Evolutionary conservation across 2,113 vertebrate genomes (phyloP).

Genomic region (Ariopsis seemanni): DNA sequence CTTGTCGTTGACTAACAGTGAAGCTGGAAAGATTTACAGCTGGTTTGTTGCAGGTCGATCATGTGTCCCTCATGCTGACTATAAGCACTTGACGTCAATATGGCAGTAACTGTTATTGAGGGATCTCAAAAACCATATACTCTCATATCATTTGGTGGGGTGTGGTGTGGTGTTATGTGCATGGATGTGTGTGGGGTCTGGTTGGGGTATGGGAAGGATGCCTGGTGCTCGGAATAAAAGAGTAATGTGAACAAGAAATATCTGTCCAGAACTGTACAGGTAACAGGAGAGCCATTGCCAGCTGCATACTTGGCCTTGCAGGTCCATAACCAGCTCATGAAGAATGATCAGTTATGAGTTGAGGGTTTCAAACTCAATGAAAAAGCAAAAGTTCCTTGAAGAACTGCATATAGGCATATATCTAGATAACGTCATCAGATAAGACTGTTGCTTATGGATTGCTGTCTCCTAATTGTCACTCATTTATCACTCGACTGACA

Average conservation of each 20-base stretch:
- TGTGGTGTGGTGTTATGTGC: not conserved
- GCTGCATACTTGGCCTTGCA: constrained; percentile 53
- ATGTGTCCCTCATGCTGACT: not conserved
- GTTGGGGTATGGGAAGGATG: not conserved
- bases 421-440: not conserved
- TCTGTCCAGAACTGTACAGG: not conserved
- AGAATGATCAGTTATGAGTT: constrained; percentile 56
- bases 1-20: not conserved
- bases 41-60: not conserved
- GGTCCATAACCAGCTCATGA: constrained; percentile 63
- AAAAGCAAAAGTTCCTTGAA: constrained; percentile 34
- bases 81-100: not conserved
- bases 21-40: not conserved
- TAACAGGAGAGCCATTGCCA: not conserved
- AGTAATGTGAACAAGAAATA: not conserved
- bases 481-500: not conserved
- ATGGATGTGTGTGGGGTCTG: not conserved
- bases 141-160: not conserved
- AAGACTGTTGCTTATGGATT: not conserved
- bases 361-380: constrained; percentile 47
- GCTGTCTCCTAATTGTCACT: not conserved
- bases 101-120: not conserved
- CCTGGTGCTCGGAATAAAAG: not conserved
- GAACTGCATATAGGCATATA: not conserved
- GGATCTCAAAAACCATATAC: not conserved